Base-by-base conservation (phyloP, 2,888 invertebrate genomes). In the Lagria hirta region DNA sequence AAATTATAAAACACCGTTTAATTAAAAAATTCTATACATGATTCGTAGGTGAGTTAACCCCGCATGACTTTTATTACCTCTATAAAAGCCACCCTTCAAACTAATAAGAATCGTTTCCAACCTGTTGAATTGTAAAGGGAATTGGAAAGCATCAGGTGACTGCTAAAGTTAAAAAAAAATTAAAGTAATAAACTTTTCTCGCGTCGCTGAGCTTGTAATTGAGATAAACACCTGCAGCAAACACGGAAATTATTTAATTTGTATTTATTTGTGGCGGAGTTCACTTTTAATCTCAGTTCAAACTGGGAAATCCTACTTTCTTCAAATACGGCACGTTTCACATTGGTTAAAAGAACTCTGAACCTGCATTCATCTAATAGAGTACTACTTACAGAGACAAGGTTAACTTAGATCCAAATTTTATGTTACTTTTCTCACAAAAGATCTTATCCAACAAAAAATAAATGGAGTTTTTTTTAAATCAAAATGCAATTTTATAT, bases 81-180 rank as follows among this genome's bases (percentile, higher is more conserved):
- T 13, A 21, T 10, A 14, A n/a, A 21, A 24, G 14, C 13, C 10
- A 8, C 13, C 48, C 55, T 61, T n/a, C n/a, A n/a, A 62, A 64
- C 62, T 64, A 64, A 64, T 64, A 64, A 63, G 30, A 64, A 60
- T 55, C 38, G 21, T 55, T 52, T 51, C 10, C 64, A 65, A 68
- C 68, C 68, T 68, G 68, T 68, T 68, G 68, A 66, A 58, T 62
- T 57, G 54, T 44, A 4, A 43, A 50, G 55, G 57, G 45, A 49
- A 51, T n/a, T n/a, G 36, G 10, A 33, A 15, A 35, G 28, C 22
- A 26, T 35, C 47, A 50, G 43, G 45, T 38, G 45, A 38, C 23
- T 12, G 21, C 27, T 16, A 14, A 7, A 11, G 13, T 20, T 10
- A 16, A 46, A 34, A 43, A 33, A 43, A 43, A 30, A 14, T 18